These are phyloP conservation scores for Prolemur simus DNA, from an alignment of 2,113 vertebrate species.

Conservation along the genomic window DNA sequence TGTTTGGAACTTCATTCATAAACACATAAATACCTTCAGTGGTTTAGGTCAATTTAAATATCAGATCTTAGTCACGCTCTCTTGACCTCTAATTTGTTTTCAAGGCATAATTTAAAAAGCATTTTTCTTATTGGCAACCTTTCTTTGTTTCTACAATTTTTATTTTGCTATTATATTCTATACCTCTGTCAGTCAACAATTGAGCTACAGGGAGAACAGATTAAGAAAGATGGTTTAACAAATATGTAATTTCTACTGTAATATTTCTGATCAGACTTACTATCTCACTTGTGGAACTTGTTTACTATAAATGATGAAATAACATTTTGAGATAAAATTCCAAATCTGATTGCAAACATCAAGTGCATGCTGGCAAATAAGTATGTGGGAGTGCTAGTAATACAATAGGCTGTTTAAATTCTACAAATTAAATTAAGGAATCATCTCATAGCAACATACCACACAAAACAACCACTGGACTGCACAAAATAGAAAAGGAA, in stretches of 20 bases:
- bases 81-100: slow-evolving; percentile 4
- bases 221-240: neutral
- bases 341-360: neutral
- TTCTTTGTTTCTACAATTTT: neutral
- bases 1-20: neutral
- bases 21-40: neutral
- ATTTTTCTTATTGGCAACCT: neutral
- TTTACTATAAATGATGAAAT: slow-evolving; percentile 30
- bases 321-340: neutral
- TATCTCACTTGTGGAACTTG: neutral
- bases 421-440: slow-evolving; percentile 62
- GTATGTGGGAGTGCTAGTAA: neutral
- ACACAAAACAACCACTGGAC: slow-evolving; percentile 12
- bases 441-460: slow-evolving; percentile 3
- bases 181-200: neutral
- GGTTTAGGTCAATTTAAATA: neutral
- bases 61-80: neutral
- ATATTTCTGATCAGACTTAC: neutral
- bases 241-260: neutral
- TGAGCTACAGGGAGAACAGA: neutral
- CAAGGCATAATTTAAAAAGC: neutral
- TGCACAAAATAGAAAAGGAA: slow-evolving; percentile 65
- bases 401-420: slow-evolving; percentile 37
- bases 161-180: neutral
- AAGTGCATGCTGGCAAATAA: neutral